Evolutionary conservation across 92 coral and sea anemone genomes (phyloP), one percentile per base, ranked within the genome.

Genomic region (Paramuricea clavata): DNA sequence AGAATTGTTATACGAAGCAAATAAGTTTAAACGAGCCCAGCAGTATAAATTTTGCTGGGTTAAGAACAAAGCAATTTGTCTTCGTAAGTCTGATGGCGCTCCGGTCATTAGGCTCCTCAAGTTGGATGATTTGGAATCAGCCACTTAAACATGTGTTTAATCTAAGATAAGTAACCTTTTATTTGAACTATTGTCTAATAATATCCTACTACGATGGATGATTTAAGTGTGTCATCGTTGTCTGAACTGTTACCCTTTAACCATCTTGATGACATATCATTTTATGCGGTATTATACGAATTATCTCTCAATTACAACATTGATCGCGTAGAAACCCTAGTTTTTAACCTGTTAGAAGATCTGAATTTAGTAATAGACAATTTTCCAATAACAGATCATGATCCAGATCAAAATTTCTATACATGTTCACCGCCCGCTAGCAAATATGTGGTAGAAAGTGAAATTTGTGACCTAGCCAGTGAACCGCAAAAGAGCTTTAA

Each of bases 321-420:
- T 6, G 12, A 25, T 17, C 77, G 77, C 47, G 12, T 71, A 27
- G 77, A 34, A 34, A n/a, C 49, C 21, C 13, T 27, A 22, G 10
- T 70, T 22, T 70, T 70, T 5, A 70, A 70, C 30, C 77, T 43
- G 6, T 12, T 70, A 12, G 77, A 70, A 39, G 43, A 70, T 47
- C 19, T 47, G 81, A n/a, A n/a, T n/a, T n/a, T n/a, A n/a, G n/a
- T n/a, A n/a, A n/a, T n/a, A n/a, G n/a, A n/a, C n/a, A n/a, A n/a
- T n/a, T n/a, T n/a, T n/a, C n/a, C n/a, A n/a, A n/a, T n/a, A n/a
- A n/a, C n/a, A n/a, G n/a, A n/a, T n/a, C n/a, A n/a, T n/a, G n/a
- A n/a, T n/a, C n/a, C n/a, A n/a, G n/a, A n/a, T n/a, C n/a, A n/a
- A n/a, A n/a, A n/a, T n/a, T n/a, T n/a, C n/a, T n/a, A n/a, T n/a